phyloP scores from a whole-genome alignment of 2,797 vertebrate genomes.

The Spea hammondii region DNA sequence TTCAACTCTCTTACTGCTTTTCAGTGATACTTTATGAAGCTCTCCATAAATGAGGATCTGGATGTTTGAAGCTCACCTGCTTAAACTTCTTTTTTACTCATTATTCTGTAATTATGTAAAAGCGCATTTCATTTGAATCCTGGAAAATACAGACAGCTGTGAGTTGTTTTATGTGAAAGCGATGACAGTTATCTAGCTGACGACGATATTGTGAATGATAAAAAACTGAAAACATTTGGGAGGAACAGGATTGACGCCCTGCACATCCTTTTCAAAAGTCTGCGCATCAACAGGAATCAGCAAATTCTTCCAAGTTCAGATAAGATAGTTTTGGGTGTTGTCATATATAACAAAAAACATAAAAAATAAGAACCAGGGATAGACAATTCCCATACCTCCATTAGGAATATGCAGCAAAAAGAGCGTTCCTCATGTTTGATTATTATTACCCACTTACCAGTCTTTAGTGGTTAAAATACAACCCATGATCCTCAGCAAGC shows the following conservation, averaged over 20 bases:
- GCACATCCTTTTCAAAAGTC: conserved; percentile 15
- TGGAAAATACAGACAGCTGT: conserved; percentile 43
- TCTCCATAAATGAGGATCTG: conserved; percentile 1
- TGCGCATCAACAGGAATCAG: conserved; percentile 5
- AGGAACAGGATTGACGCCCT: conserved; percentile 10
- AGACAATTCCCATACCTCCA: no score
- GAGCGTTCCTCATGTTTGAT: no score
- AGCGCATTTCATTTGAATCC: conserved; percentile 23
- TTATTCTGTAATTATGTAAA: conserved; percentile 18
- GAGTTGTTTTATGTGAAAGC: conserved; percentile 34
- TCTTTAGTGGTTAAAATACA: no score
- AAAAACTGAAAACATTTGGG: conserved; percentile 34
- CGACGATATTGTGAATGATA: conserved; percentile 36
- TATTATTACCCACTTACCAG: no score
- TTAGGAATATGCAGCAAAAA: no score
- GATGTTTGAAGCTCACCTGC: conserved; percentile 30
- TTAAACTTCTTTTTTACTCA: background rate
- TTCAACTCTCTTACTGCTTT: no score
- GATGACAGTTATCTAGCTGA: conserved; percentile 41
- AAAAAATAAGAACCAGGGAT: no score
- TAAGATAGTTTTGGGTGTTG: background rate
- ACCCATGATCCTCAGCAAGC: no score
- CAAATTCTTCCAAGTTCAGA: background rate
- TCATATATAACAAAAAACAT: no score
- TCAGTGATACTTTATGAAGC: background rate